Evolutionary conservation across 2,888 invertebrate species (phyloP), one percentile per base, ranked within the genome.

Genomic region (Cosmorhoe ocellata): DNA sequence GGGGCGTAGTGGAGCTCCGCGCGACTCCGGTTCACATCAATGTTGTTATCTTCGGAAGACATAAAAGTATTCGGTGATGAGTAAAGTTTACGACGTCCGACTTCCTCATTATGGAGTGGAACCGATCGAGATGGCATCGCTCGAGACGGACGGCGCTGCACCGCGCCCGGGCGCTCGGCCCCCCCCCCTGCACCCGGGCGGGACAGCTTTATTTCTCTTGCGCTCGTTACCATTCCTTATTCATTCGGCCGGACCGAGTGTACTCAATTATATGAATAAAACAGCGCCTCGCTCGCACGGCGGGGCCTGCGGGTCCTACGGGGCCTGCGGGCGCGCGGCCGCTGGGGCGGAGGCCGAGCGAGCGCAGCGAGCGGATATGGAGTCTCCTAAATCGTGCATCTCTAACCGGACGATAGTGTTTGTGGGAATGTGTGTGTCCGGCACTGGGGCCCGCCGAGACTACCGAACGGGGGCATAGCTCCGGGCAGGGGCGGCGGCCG

Each of bases 181-280:
- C n/a, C n/a, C n/a, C n/a, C n/a, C n/a, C n/a, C n/a, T n/a, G n/a
- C n/a, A n/a, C n/a, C n/a, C n/a, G n/a, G n/a, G n/a, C n/a, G n/a
- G n/a, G n/a, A n/a, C n/a, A n/a, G n/a, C n/a, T 52, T 42, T 53
- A 55, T 44, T 40, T 59, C 48, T 49, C 45, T 44, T 26, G 54
- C 48, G 53, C 52, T 54, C 59, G 51, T 55, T 62, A 50, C 43
- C 11, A 64, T 62, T 62, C 48, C 58, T 64, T 61, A 62, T 60
- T 60, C 59, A 62, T 54, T 56, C 50, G 46, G 49, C 32, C 46
- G 56, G 51, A 53, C 49, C 57, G 53, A 56, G 11, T 44, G 55
- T 50, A 51, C 51, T 60, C 62, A 57, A 64, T 62, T 56, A 61
- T 58, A 51, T 63, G 62, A 65, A 65, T 65, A 63, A 63, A 58